These are phyloP conservation scores for Galaxea fascicularis DNA, from an alignment of 92 coral and sea anemone genomes.

Conservation along the genomic window DNA sequence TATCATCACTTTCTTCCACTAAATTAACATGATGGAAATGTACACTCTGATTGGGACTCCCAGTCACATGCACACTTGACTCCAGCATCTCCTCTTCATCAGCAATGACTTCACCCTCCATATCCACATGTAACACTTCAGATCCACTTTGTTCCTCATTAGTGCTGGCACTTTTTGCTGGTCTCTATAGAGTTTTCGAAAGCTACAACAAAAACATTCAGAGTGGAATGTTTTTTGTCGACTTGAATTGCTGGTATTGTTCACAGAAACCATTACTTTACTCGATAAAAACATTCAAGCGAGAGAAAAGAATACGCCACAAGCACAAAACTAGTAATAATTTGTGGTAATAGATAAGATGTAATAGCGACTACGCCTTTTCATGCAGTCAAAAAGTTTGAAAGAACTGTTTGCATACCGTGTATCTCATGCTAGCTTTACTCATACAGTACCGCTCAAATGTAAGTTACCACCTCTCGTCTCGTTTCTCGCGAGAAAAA, in stretches of 20 bases:
- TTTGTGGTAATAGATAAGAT: neutral
- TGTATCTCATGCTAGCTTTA: no score
- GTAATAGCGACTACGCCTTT: neutral
- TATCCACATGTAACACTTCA: neutral
- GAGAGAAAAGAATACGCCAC: slow-evolving; percentile 14
- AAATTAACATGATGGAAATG: neutral
- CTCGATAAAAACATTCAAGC: slow-evolving; percentile 10
- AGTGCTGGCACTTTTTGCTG: neutral
- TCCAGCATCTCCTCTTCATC: neutral
- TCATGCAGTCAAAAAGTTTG: neutral
- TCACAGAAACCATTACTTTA: neutral
- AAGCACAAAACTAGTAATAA: slow-evolving; percentile 13
- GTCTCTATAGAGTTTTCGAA: neutral
- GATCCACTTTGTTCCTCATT: neutral
- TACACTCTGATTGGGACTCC: neutral
- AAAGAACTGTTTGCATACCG: neutral
- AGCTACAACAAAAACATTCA: slow-evolving; percentile 18
- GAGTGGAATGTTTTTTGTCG: neutral
- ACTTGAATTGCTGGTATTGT: slow-evolving; percentile 6
- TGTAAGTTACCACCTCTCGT: no score
- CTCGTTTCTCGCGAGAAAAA: no score
- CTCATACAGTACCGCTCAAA: no score
- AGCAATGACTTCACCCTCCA: neutral
- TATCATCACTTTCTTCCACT: neutral
- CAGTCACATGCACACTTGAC: slow-evolving; percentile 1